Percentiles rank a stretch among this genome's conserved stretches.
Evolutionary conservation across 2,888 invertebrate genomes (phyloP).

Genomic region (Microplitis deprimator): DNA sequence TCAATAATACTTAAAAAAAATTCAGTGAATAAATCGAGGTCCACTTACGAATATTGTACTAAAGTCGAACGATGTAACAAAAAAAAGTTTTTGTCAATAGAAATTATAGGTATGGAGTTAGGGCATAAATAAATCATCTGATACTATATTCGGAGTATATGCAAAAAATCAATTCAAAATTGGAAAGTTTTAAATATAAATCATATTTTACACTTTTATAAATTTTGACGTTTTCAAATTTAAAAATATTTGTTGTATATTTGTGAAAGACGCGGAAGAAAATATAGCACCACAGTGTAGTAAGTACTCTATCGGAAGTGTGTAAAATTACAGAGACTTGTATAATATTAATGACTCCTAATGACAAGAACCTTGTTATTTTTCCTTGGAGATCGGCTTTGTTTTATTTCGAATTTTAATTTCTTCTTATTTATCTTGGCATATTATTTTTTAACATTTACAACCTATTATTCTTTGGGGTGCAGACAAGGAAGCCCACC

Average conservation of each 20-base stretch:
- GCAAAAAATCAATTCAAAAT: conserved; percentile 20
- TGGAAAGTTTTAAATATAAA: neutral
- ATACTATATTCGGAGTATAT: neutral
- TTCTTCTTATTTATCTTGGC: conserved; percentile 31
- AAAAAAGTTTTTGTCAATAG: conserved; percentile 28
- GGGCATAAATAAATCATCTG: conserved; percentile 27
- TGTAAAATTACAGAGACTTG: conserved; percentile 70
- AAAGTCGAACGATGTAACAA: conserved; percentile 11
- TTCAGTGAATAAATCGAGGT: conserved; percentile 6
- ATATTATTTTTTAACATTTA: conserved; percentile 32
- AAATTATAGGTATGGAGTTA: conserved; percentile 30
- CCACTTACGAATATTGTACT: neutral
- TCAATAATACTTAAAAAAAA: conserved; percentile 25
- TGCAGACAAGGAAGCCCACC: neutral
- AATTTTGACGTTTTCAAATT: neutral
- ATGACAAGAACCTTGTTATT: conserved; percentile 64
- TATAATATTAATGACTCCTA: conserved; percentile 68
- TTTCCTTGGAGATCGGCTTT: conserved; percentile 1
- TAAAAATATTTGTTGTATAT: neutral
- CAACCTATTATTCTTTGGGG: conserved; percentile 1
- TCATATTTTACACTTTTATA: neutral
- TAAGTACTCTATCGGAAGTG: conserved; percentile 69
- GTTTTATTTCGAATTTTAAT: conserved; percentile 38
- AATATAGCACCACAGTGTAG: conserved; percentile 57
- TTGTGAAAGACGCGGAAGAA: neutral